Evolutionary conservation across 2,797 vertebrate species (phyloP).

Genomic region (Apodemus agrarius): DNA sequence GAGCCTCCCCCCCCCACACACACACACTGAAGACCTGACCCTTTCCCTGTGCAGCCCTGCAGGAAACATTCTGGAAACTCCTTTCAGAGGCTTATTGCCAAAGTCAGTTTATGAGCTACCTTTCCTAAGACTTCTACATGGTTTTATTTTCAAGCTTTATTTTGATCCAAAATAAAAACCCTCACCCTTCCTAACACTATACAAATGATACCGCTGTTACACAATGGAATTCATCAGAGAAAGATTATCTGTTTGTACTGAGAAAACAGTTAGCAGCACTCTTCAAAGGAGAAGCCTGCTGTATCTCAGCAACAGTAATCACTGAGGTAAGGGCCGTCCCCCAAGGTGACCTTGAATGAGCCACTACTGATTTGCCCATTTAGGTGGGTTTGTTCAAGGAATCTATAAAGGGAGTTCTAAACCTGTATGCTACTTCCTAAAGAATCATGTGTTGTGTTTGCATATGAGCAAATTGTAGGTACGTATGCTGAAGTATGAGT

Average conservation of each 20-base stretch:
- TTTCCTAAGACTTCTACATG: not conserved
- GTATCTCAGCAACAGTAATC: not conserved
- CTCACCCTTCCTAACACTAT: not conserved
- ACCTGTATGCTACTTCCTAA: not conserved
- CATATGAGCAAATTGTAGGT: not conserved
- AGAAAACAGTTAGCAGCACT: constrained; percentile 46
- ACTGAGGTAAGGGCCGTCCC: not conserved
- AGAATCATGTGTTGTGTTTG: not conserved
- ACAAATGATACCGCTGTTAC: not conserved
- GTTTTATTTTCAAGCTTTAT: not conserved
- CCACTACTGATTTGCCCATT: not conserved
- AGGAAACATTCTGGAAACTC: not conserved
- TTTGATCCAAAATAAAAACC: constrained; percentile 50
- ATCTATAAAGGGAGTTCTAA: constrained; percentile 30
- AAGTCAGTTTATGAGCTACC: not conserved
- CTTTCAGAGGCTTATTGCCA: not conserved
- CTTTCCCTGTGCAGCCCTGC: not conserved
- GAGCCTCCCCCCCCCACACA: no score
- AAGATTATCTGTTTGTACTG: not conserved
- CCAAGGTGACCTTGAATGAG: not conserved
- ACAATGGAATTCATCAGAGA: constrained; percentile 35
- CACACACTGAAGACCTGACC: not conserved
- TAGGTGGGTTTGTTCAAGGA: constrained; percentile 16
- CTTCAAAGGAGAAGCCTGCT: not conserved
- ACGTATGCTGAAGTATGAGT: not conserved